Percentiles rank a stretch among this genome's conserved stretches.
Conservation (phyloP, 2,797 vertebrate species). For the Gymnopithys bicolor region DNA sequence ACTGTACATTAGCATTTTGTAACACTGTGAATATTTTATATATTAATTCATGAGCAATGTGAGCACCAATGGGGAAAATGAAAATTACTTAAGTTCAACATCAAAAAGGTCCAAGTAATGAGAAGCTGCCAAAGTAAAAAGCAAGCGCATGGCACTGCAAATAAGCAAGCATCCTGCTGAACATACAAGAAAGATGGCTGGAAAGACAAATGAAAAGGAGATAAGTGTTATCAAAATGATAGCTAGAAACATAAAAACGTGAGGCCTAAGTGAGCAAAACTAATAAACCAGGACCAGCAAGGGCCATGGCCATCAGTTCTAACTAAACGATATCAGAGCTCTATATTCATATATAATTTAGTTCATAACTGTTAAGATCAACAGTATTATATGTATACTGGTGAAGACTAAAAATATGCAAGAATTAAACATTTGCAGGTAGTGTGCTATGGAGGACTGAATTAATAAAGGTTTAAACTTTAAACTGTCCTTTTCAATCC, state of each 20-base stretch:
- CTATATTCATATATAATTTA: background rate
- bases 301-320: background rate
- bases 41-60: background rate
- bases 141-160: background rate
- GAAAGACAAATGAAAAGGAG: background rate
- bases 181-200: background rate
- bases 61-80: background rate
- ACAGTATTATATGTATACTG: background rate
- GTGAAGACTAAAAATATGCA: background rate
- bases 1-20: accelerated
- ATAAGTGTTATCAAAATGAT: background rate
- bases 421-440: background rate
- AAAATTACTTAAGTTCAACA: background rate
- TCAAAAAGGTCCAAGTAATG: background rate
- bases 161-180: background rate
- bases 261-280: background rate
- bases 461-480: background rate
- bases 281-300: background rate
- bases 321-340: background rate
- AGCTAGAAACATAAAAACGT: background rate
- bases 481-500: background rate
- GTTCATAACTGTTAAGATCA: background rate
- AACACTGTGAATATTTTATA: background rate
- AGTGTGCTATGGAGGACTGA: background rate
- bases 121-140: background rate